phyloP scores from a whole-genome alignment of 2,888 invertebrate species.

The Lathronympha strigana region DNA sequence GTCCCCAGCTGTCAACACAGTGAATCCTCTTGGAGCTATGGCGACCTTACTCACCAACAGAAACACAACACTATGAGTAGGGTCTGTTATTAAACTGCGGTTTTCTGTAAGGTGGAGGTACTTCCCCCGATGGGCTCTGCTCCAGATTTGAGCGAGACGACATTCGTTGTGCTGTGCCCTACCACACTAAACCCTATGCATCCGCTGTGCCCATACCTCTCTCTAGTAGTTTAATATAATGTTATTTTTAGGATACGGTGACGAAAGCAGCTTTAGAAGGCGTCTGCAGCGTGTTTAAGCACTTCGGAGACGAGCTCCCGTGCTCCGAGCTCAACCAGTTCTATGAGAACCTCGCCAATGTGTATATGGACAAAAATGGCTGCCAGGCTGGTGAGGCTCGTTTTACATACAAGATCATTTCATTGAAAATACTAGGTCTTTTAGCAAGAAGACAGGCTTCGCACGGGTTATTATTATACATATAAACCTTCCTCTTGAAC shows the following conservation, averaged over 20 bases:
- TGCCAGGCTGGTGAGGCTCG: slow-evolving; percentile 4
- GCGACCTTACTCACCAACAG: too few species aligned
- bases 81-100: too few species aligned
- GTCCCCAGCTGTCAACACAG: too few species aligned
- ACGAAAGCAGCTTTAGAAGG: slow-evolving; percentile 34
- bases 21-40: too few species aligned
- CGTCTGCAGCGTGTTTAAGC: slow-evolving; percentile 25
- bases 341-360: slow-evolving; percentile 23
- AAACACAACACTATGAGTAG: too few species aligned
- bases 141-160: too few species aligned
- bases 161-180: too few species aligned
- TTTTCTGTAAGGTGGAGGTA: too few species aligned
- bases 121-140: too few species aligned
- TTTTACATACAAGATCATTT: neutral
- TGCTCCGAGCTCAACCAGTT: slow-evolving; percentile 23
- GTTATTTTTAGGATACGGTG: slow-evolving; percentile 26
- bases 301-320: slow-evolving; percentile 36
- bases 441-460: neutral
- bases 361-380: slow-evolving; percentile 18
- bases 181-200: too few species aligned
- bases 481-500: too few species aligned
- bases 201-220: neutral
- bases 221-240: neutral
- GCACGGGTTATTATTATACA: too few species aligned
- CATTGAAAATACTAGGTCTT: neutral